phyloP scores from a whole-genome alignment of 1,140 invertebrate genomes.

The Sesamia nonagrioides region DNA sequence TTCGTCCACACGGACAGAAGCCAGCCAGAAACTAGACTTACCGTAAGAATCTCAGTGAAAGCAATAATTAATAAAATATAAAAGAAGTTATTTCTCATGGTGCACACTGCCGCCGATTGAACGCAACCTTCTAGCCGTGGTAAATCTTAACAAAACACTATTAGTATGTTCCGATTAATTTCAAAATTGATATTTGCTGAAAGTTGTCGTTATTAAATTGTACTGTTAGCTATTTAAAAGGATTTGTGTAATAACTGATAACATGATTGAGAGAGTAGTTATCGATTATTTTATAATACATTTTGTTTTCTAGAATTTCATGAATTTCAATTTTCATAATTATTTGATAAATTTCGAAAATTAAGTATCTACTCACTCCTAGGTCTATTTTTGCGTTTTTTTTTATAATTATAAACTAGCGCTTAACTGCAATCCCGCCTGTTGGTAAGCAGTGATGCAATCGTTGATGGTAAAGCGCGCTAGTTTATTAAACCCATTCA shows the following conservation, averaged over 20 bases:
- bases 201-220: conserved; percentile 20
- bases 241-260: conserved; percentile 7
- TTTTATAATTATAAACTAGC: too few relatives aligned
- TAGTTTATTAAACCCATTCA: too few relatives aligned
- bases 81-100: conserved; percentile 14
- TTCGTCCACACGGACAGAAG: too few relatives aligned
- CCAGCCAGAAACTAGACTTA: neutral
- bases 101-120: neutral
- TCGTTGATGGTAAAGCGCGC: too few relatives aligned
- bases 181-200: conserved; percentile 17
- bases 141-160: conserved; percentile 25
- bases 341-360: too few relatives aligned
- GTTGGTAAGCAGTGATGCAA: too few relatives aligned
- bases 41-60: neutral
- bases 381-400: too few relatives aligned
- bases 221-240: conserved; percentile 17
- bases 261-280: neutral
- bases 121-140: neutral
- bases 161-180: conserved; percentile 39
- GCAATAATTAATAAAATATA: conserved; percentile 29
- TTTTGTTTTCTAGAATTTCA: too few relatives aligned
- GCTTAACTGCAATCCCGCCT: too few relatives aligned
- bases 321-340: too few relatives aligned
- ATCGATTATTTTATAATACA: neutral
- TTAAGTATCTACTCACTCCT: too few relatives aligned